Base-by-base conservation (phyloP, 2,113 vertebrate genomes). In the Ursus arctos region DNA sequence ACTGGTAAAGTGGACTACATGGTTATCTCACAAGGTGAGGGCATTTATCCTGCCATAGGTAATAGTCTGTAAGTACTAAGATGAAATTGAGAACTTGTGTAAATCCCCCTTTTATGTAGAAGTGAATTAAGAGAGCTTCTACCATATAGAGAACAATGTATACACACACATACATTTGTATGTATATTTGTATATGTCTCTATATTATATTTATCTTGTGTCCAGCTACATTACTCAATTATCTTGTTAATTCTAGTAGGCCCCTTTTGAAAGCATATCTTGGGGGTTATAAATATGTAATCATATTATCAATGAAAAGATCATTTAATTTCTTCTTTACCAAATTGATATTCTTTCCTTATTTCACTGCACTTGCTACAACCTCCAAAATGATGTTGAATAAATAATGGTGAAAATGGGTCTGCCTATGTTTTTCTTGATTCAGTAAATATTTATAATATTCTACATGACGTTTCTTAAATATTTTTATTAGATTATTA, bases 401-500 rank as follows among this genome's bases (percentile, higher is more conserved):
- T 89, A 89, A 74, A 53, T 72, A 51, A 40, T 89, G n/a, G 8
- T 43, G 33, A 94, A 59, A 31, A 40, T 36, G 55, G 1, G 19
- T 67, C 22, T 77, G 33, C 61, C 51, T 72, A 24, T 74, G 40
- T 95, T 82, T 89, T 89, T 51, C 43, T 72, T 63, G 28, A 76
- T 47, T 88, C 55, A 24, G 16, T 65, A 57, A 59, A 57, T 59
- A 72, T 91, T 84, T 79, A 59, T 74, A 85, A 11, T 14, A 21
- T 74, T 86, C 24, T 59, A 67, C 24, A 67, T 65, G 57, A 67
- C 43, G 8, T 80, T 92, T 49, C 67, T 61, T 79, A 88, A 89
- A 92, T 72, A 89, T 36, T 85, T 77, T 63, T 79, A 18, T 61
- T 92, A n/a, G 47, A 40, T 85, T 94, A 36, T 59, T 94, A 33